Evolutionary conservation across 2,888 invertebrate species (phyloP).

Genomic region (Himalopsyche tibetana): DNA sequence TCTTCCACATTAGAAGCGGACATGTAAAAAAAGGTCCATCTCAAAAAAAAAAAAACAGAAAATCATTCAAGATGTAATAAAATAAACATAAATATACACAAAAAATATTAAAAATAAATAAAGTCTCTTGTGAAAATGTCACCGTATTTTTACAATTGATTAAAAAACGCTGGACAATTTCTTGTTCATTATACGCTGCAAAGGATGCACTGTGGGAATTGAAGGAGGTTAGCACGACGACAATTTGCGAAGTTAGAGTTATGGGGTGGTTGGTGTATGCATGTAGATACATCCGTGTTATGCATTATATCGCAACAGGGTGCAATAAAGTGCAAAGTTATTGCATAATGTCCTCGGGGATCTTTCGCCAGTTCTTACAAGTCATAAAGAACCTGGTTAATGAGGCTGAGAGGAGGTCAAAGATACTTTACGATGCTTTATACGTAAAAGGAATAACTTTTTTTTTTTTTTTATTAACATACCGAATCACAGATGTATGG

Average conservation of each 20-base stretch:
- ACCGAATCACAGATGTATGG: no score
- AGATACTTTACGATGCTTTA: neutral
- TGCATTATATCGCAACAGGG: constrained; percentile 35
- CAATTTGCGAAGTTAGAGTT: constrained; percentile 3
- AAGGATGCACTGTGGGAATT: neutral
- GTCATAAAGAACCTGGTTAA: constrained; percentile 22
- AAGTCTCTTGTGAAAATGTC: neutral
- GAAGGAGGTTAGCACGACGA: neutral
- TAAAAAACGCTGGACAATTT: neutral
- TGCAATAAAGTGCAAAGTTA: constrained; percentile 44
- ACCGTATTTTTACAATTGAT: neutral
- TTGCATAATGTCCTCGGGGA: constrained; percentile 16
- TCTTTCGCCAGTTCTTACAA: neutral
- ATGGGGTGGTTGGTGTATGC: neutral
- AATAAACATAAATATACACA: no score
- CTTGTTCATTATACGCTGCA: neutral
- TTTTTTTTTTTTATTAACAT: no score
- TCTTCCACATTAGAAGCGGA: no score
- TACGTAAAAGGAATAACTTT: no score
- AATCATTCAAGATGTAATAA: no score
- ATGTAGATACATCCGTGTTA: constrained; percentile 19
- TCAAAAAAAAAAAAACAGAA: no score
- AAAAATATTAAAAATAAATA: no score
- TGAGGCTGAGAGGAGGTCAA: neutral
- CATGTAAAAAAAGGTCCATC: no score